Conservation (phyloP, 2,113 vertebrate species). For the Calidris pygmaea region DNA sequence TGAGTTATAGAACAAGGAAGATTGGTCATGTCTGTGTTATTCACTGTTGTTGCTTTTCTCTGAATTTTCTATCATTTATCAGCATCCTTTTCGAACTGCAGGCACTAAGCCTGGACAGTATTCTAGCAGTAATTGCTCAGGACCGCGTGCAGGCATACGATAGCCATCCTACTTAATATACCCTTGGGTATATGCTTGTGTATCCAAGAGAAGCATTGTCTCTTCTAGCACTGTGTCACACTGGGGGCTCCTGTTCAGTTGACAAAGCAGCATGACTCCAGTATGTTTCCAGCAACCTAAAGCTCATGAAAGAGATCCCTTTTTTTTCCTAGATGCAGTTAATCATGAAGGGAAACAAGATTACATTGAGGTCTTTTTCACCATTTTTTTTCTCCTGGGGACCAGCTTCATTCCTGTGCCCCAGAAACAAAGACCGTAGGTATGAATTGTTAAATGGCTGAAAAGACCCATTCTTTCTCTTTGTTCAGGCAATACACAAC, state of each 20-base stretch:
- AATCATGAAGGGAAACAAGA: slow-evolving; percentile 39
- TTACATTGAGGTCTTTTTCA: slow-evolving; percentile 26
- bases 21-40: neutral
- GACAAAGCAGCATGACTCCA: slow-evolving; percentile 52
- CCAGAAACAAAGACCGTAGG: slow-evolving; percentile 46
- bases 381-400: neutral
- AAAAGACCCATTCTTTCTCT: slow-evolving; percentile 47
- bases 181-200: neutral
- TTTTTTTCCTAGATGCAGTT: neutral
- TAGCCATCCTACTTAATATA: neutral
- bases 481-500: slow-evolving; percentile 5
- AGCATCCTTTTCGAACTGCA: neutral
- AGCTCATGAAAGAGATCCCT: slow-evolving; percentile 32
- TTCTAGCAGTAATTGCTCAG: neutral
- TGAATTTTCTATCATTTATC: neutral
- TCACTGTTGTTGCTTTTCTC: neutral
- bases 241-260: slow-evolving; percentile 19
- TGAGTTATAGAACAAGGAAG: neutral
- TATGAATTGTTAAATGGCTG: slow-evolving; percentile 43
- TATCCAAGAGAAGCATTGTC: neutral
- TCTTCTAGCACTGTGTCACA: neutral
- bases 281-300: neutral
- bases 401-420: slow-evolving; percentile 23
- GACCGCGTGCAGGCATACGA: neutral
- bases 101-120: neutral